Evolutionary conservation across 2,113 vertebrate species (phyloP), one percentile per base, ranked within the genome.

Genomic region (Butorides virescens): DNA sequence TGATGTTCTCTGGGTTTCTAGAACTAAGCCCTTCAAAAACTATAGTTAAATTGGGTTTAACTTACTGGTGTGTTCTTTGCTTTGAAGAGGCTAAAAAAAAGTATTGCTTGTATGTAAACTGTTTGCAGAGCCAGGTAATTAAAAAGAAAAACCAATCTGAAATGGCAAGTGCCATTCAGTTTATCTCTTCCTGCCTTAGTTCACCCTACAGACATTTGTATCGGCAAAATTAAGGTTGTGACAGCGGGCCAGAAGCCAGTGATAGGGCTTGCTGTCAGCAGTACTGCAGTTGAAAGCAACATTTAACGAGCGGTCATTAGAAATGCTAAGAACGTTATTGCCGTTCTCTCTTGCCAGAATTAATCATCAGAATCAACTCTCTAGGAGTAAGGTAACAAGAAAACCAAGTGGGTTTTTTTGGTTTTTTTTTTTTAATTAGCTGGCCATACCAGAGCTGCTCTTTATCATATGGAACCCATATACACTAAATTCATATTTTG

Each of bases 231-330:
- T 3, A 5, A 14, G 50, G 49, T 7, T 10, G 30, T 34, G 49
- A 29, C 1, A 7, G 11, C 53, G 49, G 37, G n/a, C 11, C 34
- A 34, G 63, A 29, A 71, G 26, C 19, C 17, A 71, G 79, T 21
- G 16, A 6, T 1, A 9, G 20, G 20, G 7, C 5, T 52, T 34
- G 23, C n/a, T 56, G 37, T 49, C 21, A 15, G 39, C 44, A 56
- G 36, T 11, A 14, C 63, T 63, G 44, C 20, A 14, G 5, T 4
- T 10, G 47, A 36, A 86, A 44, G 21, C 34, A 42, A 32, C 11
- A 1, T 34, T 39, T n/a, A 56, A 61, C 20, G 34, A 88, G 42
- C 0, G 0, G 4, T 27, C 39, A 20, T 4, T 20, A 8, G 25
- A 58, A 46, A 27, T 42, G 22, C 12, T 10, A 21, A 66, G 68